Evolutionary conservation across 2,888 invertebrate genomes (phyloP).

Genomic region (Watsonalla cultraria): DNA sequence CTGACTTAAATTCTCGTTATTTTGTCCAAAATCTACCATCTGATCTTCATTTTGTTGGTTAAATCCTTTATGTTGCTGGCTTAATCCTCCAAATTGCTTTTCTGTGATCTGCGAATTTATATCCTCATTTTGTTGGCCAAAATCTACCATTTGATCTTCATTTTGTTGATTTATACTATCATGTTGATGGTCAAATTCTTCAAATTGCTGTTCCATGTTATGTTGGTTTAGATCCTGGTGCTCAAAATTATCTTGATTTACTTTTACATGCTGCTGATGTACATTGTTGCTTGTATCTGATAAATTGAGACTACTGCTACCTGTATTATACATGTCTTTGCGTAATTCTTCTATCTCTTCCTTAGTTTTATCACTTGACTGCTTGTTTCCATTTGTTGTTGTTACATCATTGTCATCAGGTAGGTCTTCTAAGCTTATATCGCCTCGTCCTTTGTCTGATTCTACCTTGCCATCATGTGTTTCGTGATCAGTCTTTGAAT

Average conservation of each 20-base stretch:
- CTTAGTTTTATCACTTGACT: slow-evolving; percentile 9
- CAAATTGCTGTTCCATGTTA: slow-evolving; percentile 17
- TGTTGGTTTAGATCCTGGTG: slow-evolving; percentile 14
- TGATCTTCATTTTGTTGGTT: slow-evolving; percentile 3
- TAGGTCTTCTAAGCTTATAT: slow-evolving; percentile 30
- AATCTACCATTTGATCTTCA: slow-evolving; percentile 17
- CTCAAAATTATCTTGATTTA: slow-evolving; percentile 4
- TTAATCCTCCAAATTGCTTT: neutral
- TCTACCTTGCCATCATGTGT: slow-evolving; percentile 9
- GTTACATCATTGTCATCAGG: neutral
- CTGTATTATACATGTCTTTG: slow-evolving; percentile 1
- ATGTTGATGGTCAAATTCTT: slow-evolving; percentile 24
- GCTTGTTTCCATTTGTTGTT: slow-evolving; percentile 1
- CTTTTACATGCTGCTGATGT: neutral
- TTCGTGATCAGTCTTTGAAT: slow-evolving; percentile 3
- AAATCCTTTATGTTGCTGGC: slow-evolving; percentile 1
- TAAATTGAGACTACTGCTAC: neutral
- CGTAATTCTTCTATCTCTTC: slow-evolving; percentile 12
- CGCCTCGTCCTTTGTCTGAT: slow-evolving; percentile 32
- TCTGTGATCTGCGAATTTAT: slow-evolving; percentile 1
- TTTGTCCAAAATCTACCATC: slow-evolving; percentile 5
- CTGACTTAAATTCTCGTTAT: slow-evolving; percentile 5
- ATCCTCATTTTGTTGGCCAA: slow-evolving; percentile 13
- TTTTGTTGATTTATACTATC: slow-evolving; percentile 22
- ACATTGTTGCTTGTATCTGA: neutral